Evolutionary conservation across 2,113 vertebrate genomes (phyloP), one percentile per base, ranked within the genome.

Genomic region (Stictonetta naevosa): DNA sequence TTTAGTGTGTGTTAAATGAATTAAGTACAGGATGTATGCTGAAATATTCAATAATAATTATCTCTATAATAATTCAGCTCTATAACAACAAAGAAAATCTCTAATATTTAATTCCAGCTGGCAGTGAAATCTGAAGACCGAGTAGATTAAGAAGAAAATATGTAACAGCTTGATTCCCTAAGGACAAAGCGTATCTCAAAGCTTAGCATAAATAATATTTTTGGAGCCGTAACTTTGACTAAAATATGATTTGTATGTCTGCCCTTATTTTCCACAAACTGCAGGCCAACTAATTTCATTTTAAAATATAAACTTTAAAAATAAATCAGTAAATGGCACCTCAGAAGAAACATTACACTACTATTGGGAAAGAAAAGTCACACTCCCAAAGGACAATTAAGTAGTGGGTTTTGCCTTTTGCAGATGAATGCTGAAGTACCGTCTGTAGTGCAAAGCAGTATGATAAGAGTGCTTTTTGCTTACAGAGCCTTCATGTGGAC

Each of bases 21-120:
- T 93, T 94, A 95, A 64, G n/a, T 62, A 66, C 38, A 86, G 84
- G 69, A 82, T 84, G 33, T 75, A 90, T 85, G 42, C 73, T 89
- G 58, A 67, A 96, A 60, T 86, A 92, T 72, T 83, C 75, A 94
- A 72, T 80, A 92, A 67, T 74, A 71, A 92, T 96, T 68, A 83
- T 62, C 67, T 82, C 59, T 75, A 14, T 71, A 89, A 89, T 83
- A 89, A 91, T 90, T 77, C 78, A 73, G 34, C 53, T 80, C 44
- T 59, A 10, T 36, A 83, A 86, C 44, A 78, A 85, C 64, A 90
- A 69, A 34, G 4, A 72, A 92, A 86, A 84, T 82, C 31, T 78
- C 73, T 75, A 76, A 85, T 87, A 81, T 80, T 89, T 95, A 59
- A 88, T 95, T 92, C 33, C 53, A 86, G 13, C 63, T 95, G 74